A percentile compares a stretch with the other conserved stretches of the same genome.
phyloP scores from a whole-genome alignment of 1,140 invertebrate species.

The Bombus superbus region DNA sequence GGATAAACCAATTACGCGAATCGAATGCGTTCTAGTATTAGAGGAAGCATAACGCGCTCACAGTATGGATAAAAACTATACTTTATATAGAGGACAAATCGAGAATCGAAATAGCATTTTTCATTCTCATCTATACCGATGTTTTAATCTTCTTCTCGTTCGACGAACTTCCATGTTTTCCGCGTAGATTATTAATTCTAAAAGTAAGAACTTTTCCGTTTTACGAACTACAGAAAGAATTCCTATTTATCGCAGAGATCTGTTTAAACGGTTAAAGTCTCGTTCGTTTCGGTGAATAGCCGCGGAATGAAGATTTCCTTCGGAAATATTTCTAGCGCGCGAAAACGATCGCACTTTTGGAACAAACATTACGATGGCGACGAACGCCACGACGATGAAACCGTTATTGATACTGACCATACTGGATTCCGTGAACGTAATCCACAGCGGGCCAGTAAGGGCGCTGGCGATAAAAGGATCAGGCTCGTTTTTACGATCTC shows the following conservation, averaged over 20 bases:
- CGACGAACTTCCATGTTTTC: no score
- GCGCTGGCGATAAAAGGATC: conserved; percentile 78
- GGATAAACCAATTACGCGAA: conserved; percentile 14
- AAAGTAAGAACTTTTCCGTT: neutral
- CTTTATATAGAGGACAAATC: no score
- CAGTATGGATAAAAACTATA: no score
- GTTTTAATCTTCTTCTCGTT: no score
- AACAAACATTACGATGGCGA: conserved; percentile 14
- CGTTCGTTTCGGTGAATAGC: neutral
- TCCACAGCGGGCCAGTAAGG: conserved; percentile 73
- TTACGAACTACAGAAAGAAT: no score
- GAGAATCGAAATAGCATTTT: no score
- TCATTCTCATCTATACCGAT: no score
- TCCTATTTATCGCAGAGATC: no score
- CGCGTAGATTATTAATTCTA: no score
- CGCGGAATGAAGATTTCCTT: neutral
- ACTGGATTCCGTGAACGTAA: conserved; percentile 73
- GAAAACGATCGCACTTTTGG: no score
- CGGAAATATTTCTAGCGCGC: neutral
- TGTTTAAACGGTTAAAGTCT: no score
- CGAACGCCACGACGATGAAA: conserved; percentile 58
- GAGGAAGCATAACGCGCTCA: no score
- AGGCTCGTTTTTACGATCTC: conserved; percentile 76
- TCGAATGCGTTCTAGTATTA: neutral
- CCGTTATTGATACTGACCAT: conserved; percentile 76